These are phyloP conservation scores for Pyxicephalus adspersus DNA, from an alignment of 2,113 vertebrate species.

Conservation along the genomic window DNA sequence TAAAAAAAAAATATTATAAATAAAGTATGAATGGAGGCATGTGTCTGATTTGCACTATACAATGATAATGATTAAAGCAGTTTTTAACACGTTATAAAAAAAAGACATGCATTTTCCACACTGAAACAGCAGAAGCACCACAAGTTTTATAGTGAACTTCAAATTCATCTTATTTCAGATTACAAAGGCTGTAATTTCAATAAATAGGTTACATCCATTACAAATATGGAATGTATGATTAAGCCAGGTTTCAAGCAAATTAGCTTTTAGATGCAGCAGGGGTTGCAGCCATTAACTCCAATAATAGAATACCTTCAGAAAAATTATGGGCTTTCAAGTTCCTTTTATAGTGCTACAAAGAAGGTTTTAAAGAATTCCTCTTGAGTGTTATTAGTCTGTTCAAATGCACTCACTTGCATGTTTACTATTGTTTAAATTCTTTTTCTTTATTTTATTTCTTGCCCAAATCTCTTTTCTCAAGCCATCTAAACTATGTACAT, in stretches of 20 bases:
- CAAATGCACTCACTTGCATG: slow-evolving; percentile 35
- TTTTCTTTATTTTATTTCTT: slow-evolving; percentile 12
- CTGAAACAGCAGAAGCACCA: slow-evolving; percentile 19
- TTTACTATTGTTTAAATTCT: slow-evolving; percentile 38
- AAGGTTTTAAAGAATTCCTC: slow-evolving; percentile 48
- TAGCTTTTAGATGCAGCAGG: slow-evolving; percentile 56
- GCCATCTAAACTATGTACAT: too few species aligned
- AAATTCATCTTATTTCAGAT: slow-evolving; percentile 47
- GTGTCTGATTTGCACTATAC: background rate
- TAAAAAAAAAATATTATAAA: background rate
- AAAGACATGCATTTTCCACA: slow-evolving; percentile 21
- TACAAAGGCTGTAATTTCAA: slow-evolving; percentile 53
- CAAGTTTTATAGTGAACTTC: slow-evolving; percentile 29
- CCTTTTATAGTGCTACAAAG: slow-evolving; percentile 45
- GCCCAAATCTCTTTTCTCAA: too few species aligned
- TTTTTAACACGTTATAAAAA: background rate
- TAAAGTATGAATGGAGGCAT: background rate
- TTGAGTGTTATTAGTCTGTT: slow-evolving; percentile 42
- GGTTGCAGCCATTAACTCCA: slow-evolving; percentile 55
- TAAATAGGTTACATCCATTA: slow-evolving; percentile 53
- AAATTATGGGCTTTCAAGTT: slow-evolving; percentile 57
- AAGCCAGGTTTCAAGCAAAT: slow-evolving; percentile 50
- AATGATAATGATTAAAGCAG: background rate
- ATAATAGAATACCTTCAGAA: slow-evolving; percentile 57
- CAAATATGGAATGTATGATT: slow-evolving; percentile 57